phyloP scores from a whole-genome alignment of 2,113 vertebrate genomes.

The Origma solitaria region DNA sequence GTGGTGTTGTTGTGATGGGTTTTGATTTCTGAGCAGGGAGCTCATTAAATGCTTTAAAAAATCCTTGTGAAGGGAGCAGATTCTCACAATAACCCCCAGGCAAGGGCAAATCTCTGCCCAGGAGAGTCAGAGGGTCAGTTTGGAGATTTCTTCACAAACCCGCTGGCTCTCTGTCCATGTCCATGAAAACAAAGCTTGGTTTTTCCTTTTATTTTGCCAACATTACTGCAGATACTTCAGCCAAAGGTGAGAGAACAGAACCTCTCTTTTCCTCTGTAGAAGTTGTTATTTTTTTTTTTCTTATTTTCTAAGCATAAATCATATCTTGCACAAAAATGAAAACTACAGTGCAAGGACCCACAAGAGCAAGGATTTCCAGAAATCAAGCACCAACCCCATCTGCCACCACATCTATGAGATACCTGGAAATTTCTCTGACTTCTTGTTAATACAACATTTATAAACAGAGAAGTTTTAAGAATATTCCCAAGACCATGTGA shows the following conservation, averaged over 20 bases:
- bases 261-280: background rate
- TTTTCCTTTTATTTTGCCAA: background rate
- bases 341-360: background rate
- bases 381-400: background rate
- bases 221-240: background rate
- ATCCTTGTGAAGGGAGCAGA: background rate
- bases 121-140: background rate
- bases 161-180: background rate
- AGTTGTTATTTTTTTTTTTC: background rate
- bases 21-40: background rate
- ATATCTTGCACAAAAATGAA: background rate
- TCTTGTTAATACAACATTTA: accelerated
- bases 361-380: background rate
- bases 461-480: background rate
- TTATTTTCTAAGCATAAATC: background rate
- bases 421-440: background rate
- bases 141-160: background rate
- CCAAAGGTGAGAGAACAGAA: background rate
- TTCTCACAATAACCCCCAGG: background rate
- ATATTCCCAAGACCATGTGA: accelerated
- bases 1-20: background rate
- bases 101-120: background rate
- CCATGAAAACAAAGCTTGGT: background rate
- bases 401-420: background rate
- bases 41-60: background rate